Evolutionary conservation across 2,113 vertebrate genomes (phyloP).

Genomic region (Dicentrarchus labrax): DNA sequence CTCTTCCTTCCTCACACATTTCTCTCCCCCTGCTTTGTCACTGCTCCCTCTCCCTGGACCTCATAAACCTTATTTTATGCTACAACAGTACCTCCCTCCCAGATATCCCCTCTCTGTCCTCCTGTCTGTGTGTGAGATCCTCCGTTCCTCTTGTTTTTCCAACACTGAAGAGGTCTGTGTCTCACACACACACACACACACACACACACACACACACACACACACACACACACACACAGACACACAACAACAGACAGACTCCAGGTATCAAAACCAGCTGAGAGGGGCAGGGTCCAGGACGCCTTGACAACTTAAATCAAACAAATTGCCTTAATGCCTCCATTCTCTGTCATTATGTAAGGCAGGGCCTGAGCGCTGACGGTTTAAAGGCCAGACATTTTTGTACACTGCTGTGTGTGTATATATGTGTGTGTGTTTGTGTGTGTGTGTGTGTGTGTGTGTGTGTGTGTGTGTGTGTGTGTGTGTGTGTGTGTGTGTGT

Average conservation of each 20-base stretch:
- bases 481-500: conserved; percentile 36
- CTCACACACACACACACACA: conserved; percentile 30
- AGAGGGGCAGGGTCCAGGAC: conserved; percentile 72
- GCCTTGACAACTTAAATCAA: conserved; percentile 83
- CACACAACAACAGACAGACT: conserved; percentile 28
- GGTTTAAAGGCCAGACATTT: conserved; percentile 78
- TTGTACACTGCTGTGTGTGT: conserved; percentile 37
- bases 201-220: conserved; percentile 32
- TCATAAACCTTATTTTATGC: conserved; percentile 42
- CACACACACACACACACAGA: conserved; percentile 29
- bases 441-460: conserved; percentile 31
- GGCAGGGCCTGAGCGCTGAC: conserved; percentile 71
- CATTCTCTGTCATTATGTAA: conserved; percentile 85
- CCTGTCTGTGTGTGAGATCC: conserved; percentile 29
- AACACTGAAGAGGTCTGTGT: conserved; percentile 41
- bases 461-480: conserved; percentile 35
- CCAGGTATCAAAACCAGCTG: conserved; percentile 79
- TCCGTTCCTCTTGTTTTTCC: conserved; percentile 47
- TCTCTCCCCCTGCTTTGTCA: conserved; percentile 29
- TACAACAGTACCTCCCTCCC: conserved; percentile 37
- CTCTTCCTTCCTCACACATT: conserved; percentile 28
- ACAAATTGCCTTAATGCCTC: conserved; percentile 85
- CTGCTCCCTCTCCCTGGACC: conserved; percentile 21
- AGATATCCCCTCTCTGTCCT: conserved; percentile 15
- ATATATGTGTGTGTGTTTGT: conserved; percentile 36